A percentile compares a stretch with the other conserved stretches of the same genome.
Conservation (phyloP, 2,888 invertebrate genomes). For the Pharmacophagus antenor region DNA sequence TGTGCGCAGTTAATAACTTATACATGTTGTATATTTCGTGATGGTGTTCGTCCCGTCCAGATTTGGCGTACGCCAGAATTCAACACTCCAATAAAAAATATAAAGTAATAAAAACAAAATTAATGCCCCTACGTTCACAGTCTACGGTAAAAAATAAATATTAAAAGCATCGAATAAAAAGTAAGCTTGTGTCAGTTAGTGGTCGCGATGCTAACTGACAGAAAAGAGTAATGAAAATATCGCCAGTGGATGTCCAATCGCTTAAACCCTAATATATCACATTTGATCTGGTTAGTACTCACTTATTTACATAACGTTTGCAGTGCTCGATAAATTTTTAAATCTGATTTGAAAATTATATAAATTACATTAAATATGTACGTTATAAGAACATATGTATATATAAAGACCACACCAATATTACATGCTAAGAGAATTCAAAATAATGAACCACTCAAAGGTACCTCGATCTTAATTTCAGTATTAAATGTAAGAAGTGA, state of each 20-base stretch:
- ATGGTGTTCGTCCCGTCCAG: slow-evolving; percentile 31
- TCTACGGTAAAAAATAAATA: slow-evolving; percentile 47
- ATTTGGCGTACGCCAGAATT: slow-evolving; percentile 33
- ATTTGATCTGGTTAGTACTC: slow-evolving; percentile 75
- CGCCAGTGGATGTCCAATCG: slow-evolving; percentile 40
- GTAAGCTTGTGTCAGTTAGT: slow-evolving; percentile 4
- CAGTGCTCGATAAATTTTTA: slow-evolving; percentile 67
- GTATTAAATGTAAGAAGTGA: slow-evolving; percentile 27
- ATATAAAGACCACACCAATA: slow-evolving; percentile 79
- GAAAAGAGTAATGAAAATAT: slow-evolving; percentile 21
- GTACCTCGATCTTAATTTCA: slow-evolving; percentile 37
- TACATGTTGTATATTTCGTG: slow-evolving; percentile 37
- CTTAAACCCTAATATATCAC: slow-evolving; percentile 77
- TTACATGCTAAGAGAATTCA: slow-evolving; percentile 72
- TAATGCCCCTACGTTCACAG: slow-evolving; percentile 69
- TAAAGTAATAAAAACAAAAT: slow-evolving; percentile 49
- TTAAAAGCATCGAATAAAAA: slow-evolving; percentile 22
- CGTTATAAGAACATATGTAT: slow-evolving; percentile 65
- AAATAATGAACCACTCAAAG: slow-evolving; percentile 74
- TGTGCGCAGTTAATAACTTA: slow-evolving; percentile 60
- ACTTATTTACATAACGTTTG: slow-evolving; percentile 68
- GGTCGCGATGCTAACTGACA: slow-evolving; percentile 4
- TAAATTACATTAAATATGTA: slow-evolving; percentile 64
- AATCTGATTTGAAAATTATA: slow-evolving; percentile 64
- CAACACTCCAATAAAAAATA: slow-evolving; percentile 35